A percentile compares a stretch with the other conserved stretches of the same genome.
These are phyloP conservation scores for Macaria notata DNA, from an alignment of 2,888 invertebrate genomes.

Conservation along the genomic window DNA sequence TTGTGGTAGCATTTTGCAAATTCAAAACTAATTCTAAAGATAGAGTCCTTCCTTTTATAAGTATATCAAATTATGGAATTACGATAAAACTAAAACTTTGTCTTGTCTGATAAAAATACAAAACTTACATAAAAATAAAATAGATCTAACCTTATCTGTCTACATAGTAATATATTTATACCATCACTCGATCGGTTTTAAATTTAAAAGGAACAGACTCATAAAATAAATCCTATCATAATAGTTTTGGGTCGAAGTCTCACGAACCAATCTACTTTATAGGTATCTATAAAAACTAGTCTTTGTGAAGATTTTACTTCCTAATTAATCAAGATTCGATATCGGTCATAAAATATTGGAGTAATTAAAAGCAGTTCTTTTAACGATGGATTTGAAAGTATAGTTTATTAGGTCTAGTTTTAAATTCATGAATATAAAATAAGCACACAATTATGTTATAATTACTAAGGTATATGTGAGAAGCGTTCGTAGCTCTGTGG, in stretches of 20 bases:
- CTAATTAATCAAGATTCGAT: conserved; percentile 25
- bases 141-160: too few species aligned
- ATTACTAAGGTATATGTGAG: too few species aligned
- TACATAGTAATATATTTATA: too few species aligned
- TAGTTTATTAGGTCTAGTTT: not conserved
- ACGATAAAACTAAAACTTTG: too few species aligned
- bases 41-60: too few species aligned
- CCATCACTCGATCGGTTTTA: conserved; percentile 32
- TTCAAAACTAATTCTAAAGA: too few species aligned
- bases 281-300: conserved; percentile 54
- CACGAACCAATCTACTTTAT: conserved; percentile 50
- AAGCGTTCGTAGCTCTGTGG: too few species aligned
- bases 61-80: too few species aligned
- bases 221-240: conserved; percentile 53
- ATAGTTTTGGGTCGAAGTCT: conserved; percentile 48
- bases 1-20: too few species aligned
- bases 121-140: too few species aligned
- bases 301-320: conserved; percentile 23
- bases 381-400: conserved; percentile 2
- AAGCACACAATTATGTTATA: not conserved
- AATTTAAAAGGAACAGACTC: conserved; percentile 47
- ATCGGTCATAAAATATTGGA: conserved; percentile 16
- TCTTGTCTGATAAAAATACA: too few species aligned
- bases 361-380: conserved; percentile 6
- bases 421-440: not conserved